phyloP scores from a whole-genome alignment of 2,888 invertebrate genomes.

The Dioctria linearis region DNA sequence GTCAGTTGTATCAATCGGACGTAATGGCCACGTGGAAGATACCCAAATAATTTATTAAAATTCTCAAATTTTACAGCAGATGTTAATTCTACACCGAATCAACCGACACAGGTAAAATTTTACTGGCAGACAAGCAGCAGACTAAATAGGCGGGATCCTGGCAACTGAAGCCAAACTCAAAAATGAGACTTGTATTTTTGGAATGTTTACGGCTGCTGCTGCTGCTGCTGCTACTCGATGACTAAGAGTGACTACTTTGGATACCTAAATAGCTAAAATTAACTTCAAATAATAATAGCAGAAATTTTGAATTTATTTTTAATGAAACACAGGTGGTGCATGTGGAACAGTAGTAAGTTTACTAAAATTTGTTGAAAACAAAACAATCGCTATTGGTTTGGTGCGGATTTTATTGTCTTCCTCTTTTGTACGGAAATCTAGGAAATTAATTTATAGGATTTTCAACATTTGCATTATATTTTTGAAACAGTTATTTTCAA shows the following conservation, averaged over 20 bases:
- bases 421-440: too few species aligned
- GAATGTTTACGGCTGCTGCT: constrained; percentile 12
- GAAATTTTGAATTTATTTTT: constrained; percentile 21
- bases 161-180: not conserved
- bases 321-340: constrained; percentile 8
- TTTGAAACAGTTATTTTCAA: too few species aligned
- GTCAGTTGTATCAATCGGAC: too few species aligned
- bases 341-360: too few species aligned
- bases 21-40: too few species aligned
- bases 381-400: too few species aligned
- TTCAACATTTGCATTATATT: too few species aligned
- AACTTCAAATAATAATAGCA: constrained; percentile 1
- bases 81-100: not conserved
- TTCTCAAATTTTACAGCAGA: not conserved
- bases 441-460: too few species aligned
- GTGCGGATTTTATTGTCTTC: too few species aligned
- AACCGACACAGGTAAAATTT: constrained; percentile 12
- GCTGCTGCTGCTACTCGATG: not conserved
- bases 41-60: too few species aligned
- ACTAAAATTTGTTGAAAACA: too few species aligned
- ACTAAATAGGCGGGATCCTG: constrained; percentile 37
- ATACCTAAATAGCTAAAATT: constrained; percentile 9
- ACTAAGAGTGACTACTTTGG: constrained; percentile 31
- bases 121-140: constrained; percentile 26
- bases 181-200: constrained; percentile 29